A percentile compares a stretch with the other conserved stretches of the same genome.
These are phyloP conservation scores for Merluccius polli DNA, from an alignment of 2,797 vertebrate species.

Conservation along the genomic window DNA sequence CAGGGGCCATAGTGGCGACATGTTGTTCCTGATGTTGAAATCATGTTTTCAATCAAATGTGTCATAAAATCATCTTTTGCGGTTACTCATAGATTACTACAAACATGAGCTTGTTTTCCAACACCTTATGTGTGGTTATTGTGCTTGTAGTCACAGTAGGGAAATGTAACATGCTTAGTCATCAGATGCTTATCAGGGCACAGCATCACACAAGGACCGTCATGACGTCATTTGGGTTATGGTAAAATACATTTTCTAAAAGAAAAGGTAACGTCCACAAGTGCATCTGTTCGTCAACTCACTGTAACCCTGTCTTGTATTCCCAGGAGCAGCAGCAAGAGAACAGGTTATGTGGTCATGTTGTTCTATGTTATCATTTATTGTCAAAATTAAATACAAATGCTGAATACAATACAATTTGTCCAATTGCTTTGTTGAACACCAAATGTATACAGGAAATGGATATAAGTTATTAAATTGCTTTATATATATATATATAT, in stretches of 20 bases:
- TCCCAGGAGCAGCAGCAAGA: neutral
- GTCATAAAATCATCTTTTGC: neutral
- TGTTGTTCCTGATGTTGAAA: neutral
- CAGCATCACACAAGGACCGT: neutral
- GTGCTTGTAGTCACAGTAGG: neutral
- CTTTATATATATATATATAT: neutral
- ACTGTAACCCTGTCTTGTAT: neutral
- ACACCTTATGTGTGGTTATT: neutral
- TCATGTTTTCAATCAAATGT: neutral
- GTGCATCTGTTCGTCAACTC: neutral
- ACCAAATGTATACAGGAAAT: neutral
- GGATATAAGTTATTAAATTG: neutral
- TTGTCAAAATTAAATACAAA: neutral
- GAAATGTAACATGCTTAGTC: neutral
- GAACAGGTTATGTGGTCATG: neutral
- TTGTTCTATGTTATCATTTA: neutral
- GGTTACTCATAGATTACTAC: too few species aligned
- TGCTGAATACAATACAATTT: neutral
- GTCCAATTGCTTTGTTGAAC: neutral
- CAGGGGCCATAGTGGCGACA: neutral
- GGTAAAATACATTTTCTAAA: neutral
- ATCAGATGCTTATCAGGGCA: neutral
- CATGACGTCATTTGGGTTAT: neutral
- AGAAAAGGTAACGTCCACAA: neutral
- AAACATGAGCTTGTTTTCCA: too few species aligned